Base-by-base conservation (phyloP, 1,140 invertebrate species). In the Physella acuta region DNA sequence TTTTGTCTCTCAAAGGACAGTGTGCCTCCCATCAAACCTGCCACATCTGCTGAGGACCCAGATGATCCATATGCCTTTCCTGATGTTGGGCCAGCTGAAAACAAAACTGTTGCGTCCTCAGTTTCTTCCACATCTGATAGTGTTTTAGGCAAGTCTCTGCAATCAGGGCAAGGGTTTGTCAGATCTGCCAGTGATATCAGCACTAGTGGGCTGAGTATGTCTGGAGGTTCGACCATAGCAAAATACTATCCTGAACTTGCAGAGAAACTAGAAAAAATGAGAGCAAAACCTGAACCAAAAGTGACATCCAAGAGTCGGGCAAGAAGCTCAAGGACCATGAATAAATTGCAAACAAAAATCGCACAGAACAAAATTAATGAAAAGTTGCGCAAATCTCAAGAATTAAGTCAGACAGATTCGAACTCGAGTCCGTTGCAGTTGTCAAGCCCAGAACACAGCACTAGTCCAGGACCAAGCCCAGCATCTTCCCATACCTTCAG, bases 11-110 rank as follows among this genome's bases (percentile, higher is more conserved):
- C 53, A 24, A 68, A 68, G 39, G 65, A 24, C 28, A 55, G 49
- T 55, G 49, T 24, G 14, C 31, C 59, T 5, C 3, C 33, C 24
- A 17, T 71, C 20, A 73, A 71, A 37, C 75, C 68, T 63, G 75
- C 68, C 58, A 72, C 62, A 56, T 75, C 62, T 52, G 60, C 71
- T 31, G 79, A 80, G 66, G 77, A 80, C 39, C 77, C 78, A 28
- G 82, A 85, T 75, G 88, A 89, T 83, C 88, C 88, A 0, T 89
- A 89, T 74, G 86, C 89, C 37, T 89, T 89, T 77, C 86, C 87
- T 72, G 88, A 88, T 72, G 84, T 86, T 4, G 85, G 86, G 64
- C 82, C 85, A 20, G 76, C 78, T 59, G 51, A 68, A 11, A 53
- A 20, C 33, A 68, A 68, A 33, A 11, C 63, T 1, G 24, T 34